phyloP scores from a whole-genome alignment of 1,140 invertebrate genomes.

The Drosophila willistoni region DNA sequence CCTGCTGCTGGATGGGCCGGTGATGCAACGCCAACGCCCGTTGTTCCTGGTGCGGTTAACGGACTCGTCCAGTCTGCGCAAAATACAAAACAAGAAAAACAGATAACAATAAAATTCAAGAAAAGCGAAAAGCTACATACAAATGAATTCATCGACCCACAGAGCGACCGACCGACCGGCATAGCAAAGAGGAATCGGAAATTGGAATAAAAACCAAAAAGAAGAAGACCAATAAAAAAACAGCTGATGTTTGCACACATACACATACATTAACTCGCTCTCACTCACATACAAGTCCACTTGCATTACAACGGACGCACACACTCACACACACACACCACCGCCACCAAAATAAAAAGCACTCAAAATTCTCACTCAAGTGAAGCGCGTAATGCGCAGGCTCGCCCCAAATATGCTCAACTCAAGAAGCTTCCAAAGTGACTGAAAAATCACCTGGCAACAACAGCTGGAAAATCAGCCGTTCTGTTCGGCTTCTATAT shows the following conservation, averaged over 20 bases:
- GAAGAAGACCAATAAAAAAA: constrained; percentile 49
- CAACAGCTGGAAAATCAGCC: constrained; percentile 83
- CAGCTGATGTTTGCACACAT: constrained; percentile 65
- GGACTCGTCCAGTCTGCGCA: constrained; percentile 78
- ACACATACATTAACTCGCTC: neutral
- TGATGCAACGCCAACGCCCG: constrained; percentile 35
- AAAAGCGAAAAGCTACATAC: constrained; percentile 1
- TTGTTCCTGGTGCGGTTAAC: constrained; percentile 49
- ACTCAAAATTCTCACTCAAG: constrained; percentile 47
- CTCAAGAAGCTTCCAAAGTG: constrained; percentile 51
- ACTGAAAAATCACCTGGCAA: constrained; percentile 79
- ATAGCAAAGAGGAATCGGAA: constrained; percentile 49
- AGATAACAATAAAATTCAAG: neutral
- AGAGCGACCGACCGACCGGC: constrained; percentile 53
- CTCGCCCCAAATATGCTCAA: constrained; percentile 46
- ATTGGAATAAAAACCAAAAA: constrained; percentile 36
- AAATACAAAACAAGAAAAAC: constrained; percentile 27
- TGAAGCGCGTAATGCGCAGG: constrained; percentile 52
- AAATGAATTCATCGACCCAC: constrained; percentile 15
- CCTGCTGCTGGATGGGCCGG: constrained; percentile 32
- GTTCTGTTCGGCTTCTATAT: constrained; percentile 52
- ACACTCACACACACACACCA: too few species aligned
- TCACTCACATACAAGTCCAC: constrained; percentile 36
- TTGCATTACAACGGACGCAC: too few species aligned
- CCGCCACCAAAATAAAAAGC: neutral